These are phyloP conservation scores for Drosophila nigrodunni DNA, from an alignment of 1,140 invertebrate species.

Conservation along the genomic window DNA sequence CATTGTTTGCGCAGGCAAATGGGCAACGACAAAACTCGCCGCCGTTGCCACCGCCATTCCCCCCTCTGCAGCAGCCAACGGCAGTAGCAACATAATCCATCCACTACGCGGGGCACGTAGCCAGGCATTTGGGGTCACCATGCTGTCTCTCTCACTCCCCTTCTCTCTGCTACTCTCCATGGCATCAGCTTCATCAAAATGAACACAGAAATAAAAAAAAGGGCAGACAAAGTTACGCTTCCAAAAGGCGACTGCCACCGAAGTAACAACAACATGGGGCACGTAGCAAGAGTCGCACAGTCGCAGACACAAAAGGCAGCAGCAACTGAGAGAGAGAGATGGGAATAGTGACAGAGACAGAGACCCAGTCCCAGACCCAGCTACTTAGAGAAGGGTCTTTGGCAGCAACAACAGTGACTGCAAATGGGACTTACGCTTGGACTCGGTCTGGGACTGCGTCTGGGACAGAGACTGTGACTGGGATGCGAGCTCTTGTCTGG, in stretches of 20 bases:
- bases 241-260: conserved; percentile 40
- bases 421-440: conserved; percentile 6
- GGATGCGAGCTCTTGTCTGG: not conserved
- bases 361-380: conserved; percentile 22
- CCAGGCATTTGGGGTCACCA: conserved; percentile 35
- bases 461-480: conserved; percentile 8
- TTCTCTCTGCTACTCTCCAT: not conserved
- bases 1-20: conserved; percentile 57
- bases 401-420: conserved; percentile 12
- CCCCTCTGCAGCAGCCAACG: not conserved
- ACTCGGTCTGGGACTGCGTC: not conserved
- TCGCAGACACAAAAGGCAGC: conserved; percentile 23
- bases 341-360: not conserved
- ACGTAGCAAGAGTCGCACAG: conserved; percentile 55
- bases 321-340: not conserved
- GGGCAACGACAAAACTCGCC: conserved; percentile 16
- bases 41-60: not conserved
- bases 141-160: not conserved
- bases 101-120: conserved; percentile 43
- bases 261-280: conserved; percentile 46
- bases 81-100: conserved; percentile 32
- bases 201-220: conserved; percentile 12
- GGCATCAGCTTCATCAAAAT: conserved; percentile 30
- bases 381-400: conserved; percentile 64
- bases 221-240: conserved; percentile 53